These are phyloP conservation scores for Erebia aethiops DNA, from an alignment of 2,888 invertebrate genomes.

Conservation along the genomic window DNA sequence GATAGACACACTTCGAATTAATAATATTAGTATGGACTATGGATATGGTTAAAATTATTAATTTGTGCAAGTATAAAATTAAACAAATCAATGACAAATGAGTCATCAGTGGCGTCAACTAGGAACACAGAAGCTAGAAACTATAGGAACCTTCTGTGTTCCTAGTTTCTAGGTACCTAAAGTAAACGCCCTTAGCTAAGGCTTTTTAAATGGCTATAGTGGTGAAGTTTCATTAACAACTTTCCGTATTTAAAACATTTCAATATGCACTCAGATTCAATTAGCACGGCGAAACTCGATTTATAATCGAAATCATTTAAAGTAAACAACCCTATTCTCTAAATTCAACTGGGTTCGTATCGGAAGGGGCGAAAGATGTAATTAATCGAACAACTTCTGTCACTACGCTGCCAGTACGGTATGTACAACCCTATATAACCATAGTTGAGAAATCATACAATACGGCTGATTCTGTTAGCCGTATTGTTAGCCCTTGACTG, in stretches of 20 bases:
- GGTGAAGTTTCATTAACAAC: conserved; percentile 1
- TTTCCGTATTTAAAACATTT: conserved; percentile 17
- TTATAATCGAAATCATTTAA: conserved; percentile 58
- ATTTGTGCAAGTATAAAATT: too few relatives aligned
- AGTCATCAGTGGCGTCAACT: too few relatives aligned
- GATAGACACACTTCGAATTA: too few relatives aligned
- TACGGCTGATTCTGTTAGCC: not conserved
- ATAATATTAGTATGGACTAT: too few relatives aligned
- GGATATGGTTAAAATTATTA: too few relatives aligned
- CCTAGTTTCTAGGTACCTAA: not conserved
- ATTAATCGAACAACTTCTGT: conserved; percentile 77
- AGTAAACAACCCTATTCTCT: conserved; percentile 55
- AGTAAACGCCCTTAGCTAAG: too few relatives aligned
- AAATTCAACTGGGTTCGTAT: conserved; percentile 59
- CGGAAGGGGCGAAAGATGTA: conserved; percentile 70
- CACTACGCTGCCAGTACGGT: conserved; percentile 45
- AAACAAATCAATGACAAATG: too few relatives aligned
- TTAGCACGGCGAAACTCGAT: conserved; percentile 40
- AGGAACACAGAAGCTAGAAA: too few relatives aligned
- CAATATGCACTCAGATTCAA: conserved; percentile 30
- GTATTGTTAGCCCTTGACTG: too few relatives aligned
- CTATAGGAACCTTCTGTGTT: too few relatives aligned
- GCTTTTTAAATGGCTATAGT: too few relatives aligned
- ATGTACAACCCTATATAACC: not conserved
- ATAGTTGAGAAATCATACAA: not conserved